These are phyloP conservation scores for Megaustenia siamemsis DNA, from an alignment of 2,888 invertebrate genomes.

Conservation along the genomic window DNA sequence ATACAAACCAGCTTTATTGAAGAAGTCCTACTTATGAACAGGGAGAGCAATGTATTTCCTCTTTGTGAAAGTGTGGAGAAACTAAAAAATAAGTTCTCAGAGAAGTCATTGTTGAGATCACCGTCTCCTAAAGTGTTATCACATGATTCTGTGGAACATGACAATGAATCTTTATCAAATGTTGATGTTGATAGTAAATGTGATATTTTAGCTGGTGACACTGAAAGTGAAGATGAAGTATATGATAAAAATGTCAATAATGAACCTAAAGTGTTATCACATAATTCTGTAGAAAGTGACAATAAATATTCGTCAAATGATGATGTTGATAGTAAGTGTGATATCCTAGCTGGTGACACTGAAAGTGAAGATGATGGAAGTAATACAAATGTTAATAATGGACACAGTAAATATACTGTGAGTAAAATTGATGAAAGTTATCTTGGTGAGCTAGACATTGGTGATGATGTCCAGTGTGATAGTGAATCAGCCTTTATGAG, in stretches of 20 bases:
- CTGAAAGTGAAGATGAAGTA: constrained; percentile 31
- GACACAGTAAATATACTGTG: neutral
- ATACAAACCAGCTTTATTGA: constrained; percentile 54
- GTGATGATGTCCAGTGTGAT: neutral
- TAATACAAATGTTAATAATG: neutral
- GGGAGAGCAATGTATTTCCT: neutral
- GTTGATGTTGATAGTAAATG: neutral
- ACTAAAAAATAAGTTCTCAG: neutral
- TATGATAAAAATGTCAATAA: neutral
- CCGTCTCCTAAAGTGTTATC: too few species aligned
- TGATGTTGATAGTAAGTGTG: neutral
- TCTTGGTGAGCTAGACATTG: neutral
- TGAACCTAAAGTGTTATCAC: too few species aligned
- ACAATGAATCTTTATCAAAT: too few species aligned
- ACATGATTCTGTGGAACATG: too few species aligned
- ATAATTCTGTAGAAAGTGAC: too few species aligned
- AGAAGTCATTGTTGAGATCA: neutral
- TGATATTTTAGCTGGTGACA: constrained; percentile 13
- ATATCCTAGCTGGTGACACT: constrained; percentile 18
- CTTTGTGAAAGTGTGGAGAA: neutral
- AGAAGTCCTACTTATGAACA: neutral
- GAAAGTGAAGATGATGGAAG: constrained; percentile 27
- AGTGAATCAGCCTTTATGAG: neutral
- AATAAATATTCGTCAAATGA: neutral
- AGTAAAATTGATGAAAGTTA: constrained; percentile 29